Conservation (phyloP, 2,888 invertebrate genomes). For the Osmoderma eremita region DNA sequence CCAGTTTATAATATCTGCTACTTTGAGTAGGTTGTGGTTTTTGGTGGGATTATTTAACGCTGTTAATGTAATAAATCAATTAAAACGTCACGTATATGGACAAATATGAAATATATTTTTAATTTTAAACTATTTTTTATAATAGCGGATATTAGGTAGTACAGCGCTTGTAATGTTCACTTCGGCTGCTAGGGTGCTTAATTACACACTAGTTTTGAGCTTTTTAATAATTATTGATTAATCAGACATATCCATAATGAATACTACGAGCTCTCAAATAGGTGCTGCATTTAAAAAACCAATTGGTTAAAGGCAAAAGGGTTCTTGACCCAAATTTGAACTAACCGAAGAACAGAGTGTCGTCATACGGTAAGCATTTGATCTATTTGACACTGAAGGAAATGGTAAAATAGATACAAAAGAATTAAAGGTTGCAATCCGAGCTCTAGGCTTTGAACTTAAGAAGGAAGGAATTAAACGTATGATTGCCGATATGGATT, state of each 20-base stretch:
- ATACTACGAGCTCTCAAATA: slow-evolving; percentile 20
- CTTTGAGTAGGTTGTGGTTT: too few relatives aligned
- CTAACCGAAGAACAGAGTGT: slow-evolving; percentile 88
- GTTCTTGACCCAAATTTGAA: slow-evolving; percentile 79
- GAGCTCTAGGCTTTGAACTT: slow-evolving; percentile 97
- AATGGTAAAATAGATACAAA: slow-evolving; percentile 90
- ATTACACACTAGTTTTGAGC: slow-evolving; percentile 12
- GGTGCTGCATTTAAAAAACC: slow-evolving; percentile 32
- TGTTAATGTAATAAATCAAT: too few relatives aligned
- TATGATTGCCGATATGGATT: slow-evolving; percentile 91
- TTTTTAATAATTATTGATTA: slow-evolving; percentile 30
- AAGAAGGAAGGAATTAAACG: slow-evolving; percentile 97
- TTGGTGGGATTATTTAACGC: too few relatives aligned
- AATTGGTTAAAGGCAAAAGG: slow-evolving; percentile 66
- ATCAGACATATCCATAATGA: slow-evolving; percentile 18
- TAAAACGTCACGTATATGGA: too few relatives aligned
- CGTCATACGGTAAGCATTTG: slow-evolving; percentile 95
- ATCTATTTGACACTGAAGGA: slow-evolving; percentile 91
- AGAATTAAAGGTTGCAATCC: slow-evolving; percentile 93
- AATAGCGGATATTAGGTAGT: too few relatives aligned
- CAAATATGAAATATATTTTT: too few relatives aligned
- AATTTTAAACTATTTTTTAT: too few relatives aligned
- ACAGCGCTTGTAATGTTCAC: too few relatives aligned
- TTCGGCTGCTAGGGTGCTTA: slow-evolving; percentile 17
- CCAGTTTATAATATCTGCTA: too few relatives aligned